Evolutionary conservation across 2,888 invertebrate genomes (phyloP), one percentile per base, ranked within the genome.

Genomic region (Caenorhabditis sp.): DNA sequence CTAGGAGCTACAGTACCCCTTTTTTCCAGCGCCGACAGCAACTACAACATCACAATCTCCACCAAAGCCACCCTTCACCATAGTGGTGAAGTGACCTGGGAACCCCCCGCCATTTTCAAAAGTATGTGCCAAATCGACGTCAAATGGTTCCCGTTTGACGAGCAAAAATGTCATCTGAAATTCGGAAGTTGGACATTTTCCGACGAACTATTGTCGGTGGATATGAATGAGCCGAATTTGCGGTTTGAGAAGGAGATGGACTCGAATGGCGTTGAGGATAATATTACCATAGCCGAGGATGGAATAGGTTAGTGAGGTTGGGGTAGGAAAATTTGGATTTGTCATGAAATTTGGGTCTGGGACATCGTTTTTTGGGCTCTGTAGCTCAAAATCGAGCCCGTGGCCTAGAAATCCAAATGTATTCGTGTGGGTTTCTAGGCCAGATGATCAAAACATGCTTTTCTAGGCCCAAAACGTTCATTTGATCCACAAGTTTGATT

Each of bases 91-190:
- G 88, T 89, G 3, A 84, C 86, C 0, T 85, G 86, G 85, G 95
- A 95, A 4, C 97, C 97, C 0, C 97, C 97, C 8, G 97, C 96
- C 36, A 96, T 97, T 88, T 97, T 96, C 90, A 97, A 97, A 89
- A 95, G 95, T 1, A 88, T 89, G 77, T 90, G 90, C 75, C 88
- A 89, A 27, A 89, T 90, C 38, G 87, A 89, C 69, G 89, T 90
- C 1, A 87, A 88, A 80, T 90, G 87, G 86, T 83, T 83, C 53
- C 87, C 87, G 17, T 87, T 86, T 64, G 87, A 87, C 64, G 86
- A 87, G 58, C 83, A 87, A 60, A 71, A 78, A 58, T 86, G 86
- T 58, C 76, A 79, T 70, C 59, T 86, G 43, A 86, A 85, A 82
- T 85, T 86, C 61, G 86, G 86, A 10, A 85, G 85, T 0, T 86